These are phyloP conservation scores for Eurytoma adleriae DNA, from an alignment of 2,888 invertebrate genomes.

Conservation along the genomic window DNA sequence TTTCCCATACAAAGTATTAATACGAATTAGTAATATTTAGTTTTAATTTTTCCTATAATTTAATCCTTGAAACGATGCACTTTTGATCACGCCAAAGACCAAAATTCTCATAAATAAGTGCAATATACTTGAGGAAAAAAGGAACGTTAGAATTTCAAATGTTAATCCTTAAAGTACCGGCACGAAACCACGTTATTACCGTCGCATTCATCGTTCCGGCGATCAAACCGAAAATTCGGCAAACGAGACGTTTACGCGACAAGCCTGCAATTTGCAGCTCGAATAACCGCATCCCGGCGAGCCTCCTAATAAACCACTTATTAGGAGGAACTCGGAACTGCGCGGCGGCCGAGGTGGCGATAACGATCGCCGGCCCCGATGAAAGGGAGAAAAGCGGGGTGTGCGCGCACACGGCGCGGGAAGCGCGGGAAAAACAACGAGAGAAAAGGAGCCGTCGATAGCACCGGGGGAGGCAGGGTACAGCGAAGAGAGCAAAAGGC, in stretches of 20 bases:
- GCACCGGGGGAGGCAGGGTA: slow-evolving; percentile 51
- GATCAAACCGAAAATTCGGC: no score
- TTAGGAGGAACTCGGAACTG: slow-evolving; percentile 21
- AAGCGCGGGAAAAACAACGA: slow-evolving; percentile 19
- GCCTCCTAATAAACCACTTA: slow-evolving; percentile 45
- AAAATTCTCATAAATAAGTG: no score
- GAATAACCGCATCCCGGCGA: no score
- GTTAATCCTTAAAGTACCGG: no score
- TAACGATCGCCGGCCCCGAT: slow-evolving; percentile 49
- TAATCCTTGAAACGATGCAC: no score
- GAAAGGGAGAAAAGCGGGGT: slow-evolving; percentile 44
- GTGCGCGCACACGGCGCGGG: neutral
- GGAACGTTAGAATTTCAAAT: neutral
- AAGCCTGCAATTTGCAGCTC: neutral
- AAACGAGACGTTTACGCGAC: no score
- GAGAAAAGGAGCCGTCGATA: slow-evolving; percentile 49
- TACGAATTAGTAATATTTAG: no score
- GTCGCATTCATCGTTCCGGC: no score
- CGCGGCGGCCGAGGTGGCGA: slow-evolving; percentile 33
- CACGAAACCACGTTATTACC: no score
- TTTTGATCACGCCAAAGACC: no score
- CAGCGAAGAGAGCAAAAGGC: slow-evolving; percentile 5
- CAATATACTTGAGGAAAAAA: neutral
- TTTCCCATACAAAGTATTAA: no score
- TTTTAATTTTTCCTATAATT: no score